A percentile compares a stretch with the other conserved stretches of the same genome.
Conservation (phyloP, 2,113 vertebrate species). For the Rallus limicola region DNA sequence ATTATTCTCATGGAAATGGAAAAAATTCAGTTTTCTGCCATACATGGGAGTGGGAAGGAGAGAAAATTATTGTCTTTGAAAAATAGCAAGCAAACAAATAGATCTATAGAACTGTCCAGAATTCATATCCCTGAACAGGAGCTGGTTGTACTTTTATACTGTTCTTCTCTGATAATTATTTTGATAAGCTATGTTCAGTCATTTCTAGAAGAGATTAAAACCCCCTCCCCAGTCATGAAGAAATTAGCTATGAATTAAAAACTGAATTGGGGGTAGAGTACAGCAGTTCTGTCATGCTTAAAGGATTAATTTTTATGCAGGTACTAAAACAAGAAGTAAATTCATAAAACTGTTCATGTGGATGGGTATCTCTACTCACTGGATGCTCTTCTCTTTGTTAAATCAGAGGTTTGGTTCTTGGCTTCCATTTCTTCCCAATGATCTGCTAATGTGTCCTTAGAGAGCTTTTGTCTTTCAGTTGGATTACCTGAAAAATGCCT, state of each 20-base stretch:
- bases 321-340: not conserved
- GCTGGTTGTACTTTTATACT: not conserved
- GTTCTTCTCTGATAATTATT: not conserved
- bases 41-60: not conserved
- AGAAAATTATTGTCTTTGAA: not conserved
- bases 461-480: not conserved
- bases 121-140: not conserved
- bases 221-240: not conserved
- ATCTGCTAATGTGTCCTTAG: not conserved
- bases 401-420: not conserved
- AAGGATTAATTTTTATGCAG: not conserved
- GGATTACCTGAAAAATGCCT: not conserved
- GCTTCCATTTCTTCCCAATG: not conserved
- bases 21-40: not conserved
- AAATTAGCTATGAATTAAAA: not conserved
- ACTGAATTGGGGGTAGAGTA: not conserved
- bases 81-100: not conserved
- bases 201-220: not conserved
- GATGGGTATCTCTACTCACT: not conserved
- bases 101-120: not conserved
- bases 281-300: not conserved
- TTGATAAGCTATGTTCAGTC: not conserved
- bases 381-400: not conserved
- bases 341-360: not conserved
- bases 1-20: conserved; percentile 4